Percentiles rank a stretch among this genome's conserved stretches.
Evolutionary conservation across 2,113 vertebrate genomes (phyloP).

Genomic region (Poeciliopsis prolifica): DNA sequence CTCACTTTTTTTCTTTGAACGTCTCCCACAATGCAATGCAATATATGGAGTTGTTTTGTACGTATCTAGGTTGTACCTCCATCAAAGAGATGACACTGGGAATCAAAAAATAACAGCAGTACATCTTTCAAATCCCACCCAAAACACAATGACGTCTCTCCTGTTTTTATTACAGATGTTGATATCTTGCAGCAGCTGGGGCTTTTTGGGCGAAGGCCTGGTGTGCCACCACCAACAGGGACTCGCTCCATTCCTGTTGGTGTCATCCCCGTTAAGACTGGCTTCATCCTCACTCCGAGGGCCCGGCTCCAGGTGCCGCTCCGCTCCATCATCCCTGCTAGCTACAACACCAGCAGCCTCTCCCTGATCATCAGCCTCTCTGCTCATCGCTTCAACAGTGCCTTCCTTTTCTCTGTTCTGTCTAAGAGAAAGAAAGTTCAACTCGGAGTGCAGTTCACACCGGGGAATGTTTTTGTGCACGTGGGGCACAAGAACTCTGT

Average conservation of each 20-base stretch:
- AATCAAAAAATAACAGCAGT: neutral
- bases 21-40: neutral
- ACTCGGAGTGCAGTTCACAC: constrained; percentile 90
- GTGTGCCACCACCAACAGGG: constrained; percentile 56
- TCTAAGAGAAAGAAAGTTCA: constrained; percentile 89
- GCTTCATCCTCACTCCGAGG: constrained; percentile 91
- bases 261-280: constrained; percentile 90
- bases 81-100: neutral
- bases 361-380: constrained; percentile 90
- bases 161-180: constrained; percentile 86
- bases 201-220: constrained; percentile 83
- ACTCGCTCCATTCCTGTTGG: constrained; percentile 78
- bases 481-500: constrained; percentile 87
- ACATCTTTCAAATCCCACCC: neutral
- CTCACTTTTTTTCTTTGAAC: neutral
- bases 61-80: neutral
- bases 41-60: neutral
- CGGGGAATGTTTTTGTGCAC: constrained; percentile 86
- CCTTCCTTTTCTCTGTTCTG: constrained; percentile 89
- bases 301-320: constrained; percentile 86
- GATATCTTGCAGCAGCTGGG: constrained; percentile 92
- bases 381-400: constrained; percentile 92
- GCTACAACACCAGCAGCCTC: constrained; percentile 80
- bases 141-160: constrained; percentile 15
- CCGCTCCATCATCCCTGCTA: constrained; percentile 78